These are phyloP conservation scores for Peromyscus aztecus DNA, from an alignment of 2,797 vertebrate species.

Conservation along the genomic window DNA sequence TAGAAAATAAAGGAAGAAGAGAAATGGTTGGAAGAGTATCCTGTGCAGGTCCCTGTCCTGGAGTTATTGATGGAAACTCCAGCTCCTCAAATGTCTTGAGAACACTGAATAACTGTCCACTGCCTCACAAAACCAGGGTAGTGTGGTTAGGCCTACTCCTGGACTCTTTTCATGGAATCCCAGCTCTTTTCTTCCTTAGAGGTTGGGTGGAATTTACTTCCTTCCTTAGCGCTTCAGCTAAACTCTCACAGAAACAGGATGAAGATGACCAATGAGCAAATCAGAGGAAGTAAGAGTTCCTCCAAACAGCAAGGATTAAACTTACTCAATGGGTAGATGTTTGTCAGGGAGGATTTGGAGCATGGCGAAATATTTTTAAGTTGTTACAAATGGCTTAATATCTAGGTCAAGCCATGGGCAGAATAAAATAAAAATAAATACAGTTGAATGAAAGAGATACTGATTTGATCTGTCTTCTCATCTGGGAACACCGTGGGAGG, in stretches of 20 bases:
- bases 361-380: constrained; percentile 35
- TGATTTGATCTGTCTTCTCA: constrained; percentile 4
- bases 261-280: background rate
- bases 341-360: constrained; percentile 44
- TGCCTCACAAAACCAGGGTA: background rate
- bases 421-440: constrained; percentile 51
- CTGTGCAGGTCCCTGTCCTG: background rate
- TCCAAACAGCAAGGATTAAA: background rate
- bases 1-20: constrained; percentile 59
- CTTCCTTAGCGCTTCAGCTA: background rate
- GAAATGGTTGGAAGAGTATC: constrained; percentile 20
- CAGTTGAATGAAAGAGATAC: background rate
- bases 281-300: background rate
- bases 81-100: background rate
- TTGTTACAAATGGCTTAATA: constrained; percentile 1
- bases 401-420: background rate
- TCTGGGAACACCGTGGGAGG: background rate
- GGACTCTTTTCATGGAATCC: background rate
- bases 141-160: constrained; percentile 5
- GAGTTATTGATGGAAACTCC: background rate
- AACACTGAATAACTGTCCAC: background rate
- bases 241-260: background rate
- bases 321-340: background rate
- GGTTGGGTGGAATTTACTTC: background rate
- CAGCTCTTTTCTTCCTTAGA: background rate